Conservation (phyloP, 2,888 invertebrate species). For the Malthinus seriepunctatus region DNA sequence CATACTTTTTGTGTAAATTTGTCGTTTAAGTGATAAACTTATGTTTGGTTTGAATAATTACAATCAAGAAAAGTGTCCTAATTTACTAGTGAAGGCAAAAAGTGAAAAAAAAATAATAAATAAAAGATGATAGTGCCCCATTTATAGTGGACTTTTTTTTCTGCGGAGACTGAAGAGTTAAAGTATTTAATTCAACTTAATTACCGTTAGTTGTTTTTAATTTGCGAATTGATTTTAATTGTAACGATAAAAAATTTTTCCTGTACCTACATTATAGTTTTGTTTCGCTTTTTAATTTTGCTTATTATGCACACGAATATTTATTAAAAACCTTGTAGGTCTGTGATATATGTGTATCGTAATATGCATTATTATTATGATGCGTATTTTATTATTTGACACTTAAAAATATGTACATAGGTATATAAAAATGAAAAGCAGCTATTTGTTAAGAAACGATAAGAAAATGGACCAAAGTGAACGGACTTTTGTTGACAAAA, state of each 20-base stretch:
- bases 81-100: constrained; percentile 25
- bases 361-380: constrained; percentile 38
- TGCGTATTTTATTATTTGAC: constrained; percentile 44
- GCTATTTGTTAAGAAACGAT: constrained; percentile 45
- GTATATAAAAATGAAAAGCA: constrained; percentile 42
- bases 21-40: constrained; percentile 27
- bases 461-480: constrained; percentile 53
- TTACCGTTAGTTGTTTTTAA: constrained; percentile 18
- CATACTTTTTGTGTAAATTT: constrained; percentile 54
- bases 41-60: constrained; percentile 21
- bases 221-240: constrained; percentile 10
- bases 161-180: constrained; percentile 13
- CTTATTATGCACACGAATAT: constrained; percentile 24
- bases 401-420: constrained; percentile 27
- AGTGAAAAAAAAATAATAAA: constrained; percentile 17
- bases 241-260: constrained; percentile 7
- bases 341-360: constrained; percentile 57
- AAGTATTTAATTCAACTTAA: constrained; percentile 14
- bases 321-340: constrained; percentile 49
- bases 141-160: constrained; percentile 10
- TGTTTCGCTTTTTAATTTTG: constrained; percentile 21
- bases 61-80: constrained; percentile 38
- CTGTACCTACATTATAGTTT: constrained; percentile 28
- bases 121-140: constrained; percentile 10
- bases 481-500: constrained; percentile 37